phyloP scores from a whole-genome alignment of 2,888 invertebrate genomes.

The Lasiommata megera region DNA sequence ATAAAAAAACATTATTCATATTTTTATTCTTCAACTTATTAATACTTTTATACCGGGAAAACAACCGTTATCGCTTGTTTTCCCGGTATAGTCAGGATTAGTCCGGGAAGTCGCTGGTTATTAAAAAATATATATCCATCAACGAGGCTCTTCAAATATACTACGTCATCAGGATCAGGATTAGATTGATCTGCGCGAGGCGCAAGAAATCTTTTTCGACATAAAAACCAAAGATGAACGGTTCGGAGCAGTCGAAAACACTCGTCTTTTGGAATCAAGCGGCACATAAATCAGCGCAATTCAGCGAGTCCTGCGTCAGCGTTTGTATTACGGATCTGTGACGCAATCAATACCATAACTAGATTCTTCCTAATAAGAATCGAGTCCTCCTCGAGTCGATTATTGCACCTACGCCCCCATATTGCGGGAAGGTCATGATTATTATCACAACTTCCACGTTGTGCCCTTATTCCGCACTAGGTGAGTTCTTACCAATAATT shows the following conservation, averaged over 20 bases:
- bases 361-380: too few species aligned
- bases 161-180: background rate
- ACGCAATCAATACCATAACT: background rate
- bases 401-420: too few species aligned
- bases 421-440: too few species aligned
- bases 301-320: background rate
- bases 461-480: too few species aligned
- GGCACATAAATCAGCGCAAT: background rate
- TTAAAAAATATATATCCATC: background rate
- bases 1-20: too few species aligned
- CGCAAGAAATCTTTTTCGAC: background rate
- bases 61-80: too few species aligned
- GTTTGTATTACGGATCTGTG: background rate
- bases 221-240: background rate
- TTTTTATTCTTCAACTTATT: too few species aligned
- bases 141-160: background rate
- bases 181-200: background rate
- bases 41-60: too few species aligned
- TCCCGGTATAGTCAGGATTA: too few species aligned
- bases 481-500: too few species aligned
- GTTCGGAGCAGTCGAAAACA: background rate
- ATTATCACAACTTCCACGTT: too few species aligned
- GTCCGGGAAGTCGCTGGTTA: background rate
- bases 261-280: slow-evolving; percentile 1
- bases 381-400: too few species aligned